Percentiles rank a stretch among this genome's conserved stretches.
phyloP scores from a whole-genome alignment of 2,113 vertebrate species.

The Hemicordylus capensis region DNA sequence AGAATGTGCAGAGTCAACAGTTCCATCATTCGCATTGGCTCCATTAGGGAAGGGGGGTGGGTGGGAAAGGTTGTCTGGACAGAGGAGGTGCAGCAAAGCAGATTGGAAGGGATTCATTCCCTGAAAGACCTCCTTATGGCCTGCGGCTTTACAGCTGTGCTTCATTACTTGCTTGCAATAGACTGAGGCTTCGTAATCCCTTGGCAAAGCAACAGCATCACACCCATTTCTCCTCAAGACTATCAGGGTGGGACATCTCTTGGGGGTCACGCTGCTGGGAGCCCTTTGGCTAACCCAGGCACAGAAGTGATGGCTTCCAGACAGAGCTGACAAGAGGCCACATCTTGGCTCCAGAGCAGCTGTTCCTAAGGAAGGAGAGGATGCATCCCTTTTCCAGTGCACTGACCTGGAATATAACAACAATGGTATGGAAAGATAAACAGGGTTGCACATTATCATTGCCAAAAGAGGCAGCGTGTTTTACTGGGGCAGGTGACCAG shows the following conservation, averaged over 20 bases:
- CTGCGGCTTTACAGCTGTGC: conserved; percentile 29
- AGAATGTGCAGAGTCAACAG: not conserved
- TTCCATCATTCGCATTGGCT: not conserved
- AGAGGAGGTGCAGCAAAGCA: conserved; percentile 13
- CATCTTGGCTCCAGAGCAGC: not conserved
- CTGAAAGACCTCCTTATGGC: not conserved
- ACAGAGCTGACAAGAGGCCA: not conserved
- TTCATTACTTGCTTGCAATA: not conserved
- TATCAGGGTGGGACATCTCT: not conserved
- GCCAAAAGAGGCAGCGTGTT: not conserved
- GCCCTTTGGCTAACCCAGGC: not conserved
- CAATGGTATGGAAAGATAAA: not conserved
- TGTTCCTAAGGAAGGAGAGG: not conserved
- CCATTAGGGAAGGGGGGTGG: not conserved
- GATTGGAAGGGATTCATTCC: not conserved
- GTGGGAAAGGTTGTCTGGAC: not conserved
- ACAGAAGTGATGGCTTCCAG: not conserved
- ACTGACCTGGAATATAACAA: not conserved
- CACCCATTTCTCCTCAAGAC: not conserved
- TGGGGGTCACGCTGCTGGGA: not conserved
- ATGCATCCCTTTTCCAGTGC: not conserved
- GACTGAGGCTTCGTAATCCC: not conserved
- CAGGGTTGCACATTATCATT: not conserved
- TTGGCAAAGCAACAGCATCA: conserved; percentile 4
- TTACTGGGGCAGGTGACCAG: not conserved